phyloP scores from a whole-genome alignment of 2,113 vertebrate genomes.

The Nannospalax galili region DNA sequence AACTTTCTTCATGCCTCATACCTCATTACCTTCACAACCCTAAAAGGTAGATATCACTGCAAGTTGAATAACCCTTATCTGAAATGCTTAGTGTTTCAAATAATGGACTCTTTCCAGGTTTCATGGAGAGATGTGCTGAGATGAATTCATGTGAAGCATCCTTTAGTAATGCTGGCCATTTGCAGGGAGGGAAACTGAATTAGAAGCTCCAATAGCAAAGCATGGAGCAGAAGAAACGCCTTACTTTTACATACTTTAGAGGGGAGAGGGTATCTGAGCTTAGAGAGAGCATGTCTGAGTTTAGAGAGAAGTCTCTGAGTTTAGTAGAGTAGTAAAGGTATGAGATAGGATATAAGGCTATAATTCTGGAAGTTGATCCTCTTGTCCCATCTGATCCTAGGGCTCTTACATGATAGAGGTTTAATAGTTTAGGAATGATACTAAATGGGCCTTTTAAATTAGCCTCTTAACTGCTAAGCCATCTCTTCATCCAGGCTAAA shows the following conservation, averaged over 20 bases:
- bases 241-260: not conserved
- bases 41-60: fast-evolving
- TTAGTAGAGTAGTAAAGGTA: not conserved
- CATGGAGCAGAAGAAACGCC: not conserved
- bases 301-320: not conserved
- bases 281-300: not conserved
- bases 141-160: not conserved
- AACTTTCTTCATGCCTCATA: not conserved
- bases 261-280: not conserved
- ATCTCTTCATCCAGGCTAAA: not conserved
- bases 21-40: not conserved
- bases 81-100: not conserved
- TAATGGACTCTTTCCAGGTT: not conserved
- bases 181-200: not conserved
- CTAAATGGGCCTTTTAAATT: too few relatives aligned
- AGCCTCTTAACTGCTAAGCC: too few relatives aligned
- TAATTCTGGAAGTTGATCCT: not conserved
- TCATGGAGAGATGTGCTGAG: not conserved
- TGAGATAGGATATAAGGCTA: not conserved
- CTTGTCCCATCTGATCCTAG: not conserved
- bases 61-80: not conserved
- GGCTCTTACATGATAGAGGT: not conserved
- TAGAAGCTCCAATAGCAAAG: not conserved
- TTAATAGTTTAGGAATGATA: not conserved
- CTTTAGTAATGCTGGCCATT: not conserved